Evolutionary conservation across 2,797 vertebrate genomes (phyloP), one percentile per base, ranked within the genome.

Genomic region (Toxotes lorentzi): DNA sequence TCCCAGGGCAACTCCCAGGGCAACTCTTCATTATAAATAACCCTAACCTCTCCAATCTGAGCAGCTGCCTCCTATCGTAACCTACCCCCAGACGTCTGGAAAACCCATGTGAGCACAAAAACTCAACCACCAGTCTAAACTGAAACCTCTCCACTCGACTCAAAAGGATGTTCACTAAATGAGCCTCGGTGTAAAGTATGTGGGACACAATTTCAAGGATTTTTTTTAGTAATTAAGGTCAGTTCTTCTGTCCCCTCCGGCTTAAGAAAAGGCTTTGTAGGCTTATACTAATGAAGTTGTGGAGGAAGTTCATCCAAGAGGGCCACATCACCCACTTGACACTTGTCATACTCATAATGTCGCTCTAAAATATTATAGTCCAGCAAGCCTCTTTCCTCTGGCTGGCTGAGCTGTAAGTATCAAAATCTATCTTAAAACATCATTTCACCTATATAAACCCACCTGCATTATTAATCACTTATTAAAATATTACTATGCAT

Each of bases 1-100:
- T 86, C 86, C 83, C 79, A 69, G 68, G 77, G 72, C 70, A 65
- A 82, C 70, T 86, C 86, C 83, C 79, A 69, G 68, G 61, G 82
- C 70, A 70, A 34, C 45, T 70, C 70, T 70, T 85, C 63, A 81
- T 79, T 79, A 89, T 84, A 83, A 89, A 87, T 85, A 90, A 84
- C 80, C 81, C 38, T 70, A 78, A 87, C 82, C 82, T 86, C 79
- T 79, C n/a, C 76, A 78, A 86, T 89, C 63, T 74, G 24, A 76
- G 57, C 78, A 78, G 75, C 81, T 83, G 78, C 78, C 61, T 84
- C 75, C 70, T 83, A 70, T 91, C 79, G 41, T 48, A n/a, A n/a
- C 68, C 6, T 2, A 51, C 35, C 19, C 45, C 81, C 74, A 86
- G 74, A 83, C n/a, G 19, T 72, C 73, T 68, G 45, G 35, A 59